Conservation (phyloP, 2,113 vertebrate genomes). For the Pan paniscus region DNA sequence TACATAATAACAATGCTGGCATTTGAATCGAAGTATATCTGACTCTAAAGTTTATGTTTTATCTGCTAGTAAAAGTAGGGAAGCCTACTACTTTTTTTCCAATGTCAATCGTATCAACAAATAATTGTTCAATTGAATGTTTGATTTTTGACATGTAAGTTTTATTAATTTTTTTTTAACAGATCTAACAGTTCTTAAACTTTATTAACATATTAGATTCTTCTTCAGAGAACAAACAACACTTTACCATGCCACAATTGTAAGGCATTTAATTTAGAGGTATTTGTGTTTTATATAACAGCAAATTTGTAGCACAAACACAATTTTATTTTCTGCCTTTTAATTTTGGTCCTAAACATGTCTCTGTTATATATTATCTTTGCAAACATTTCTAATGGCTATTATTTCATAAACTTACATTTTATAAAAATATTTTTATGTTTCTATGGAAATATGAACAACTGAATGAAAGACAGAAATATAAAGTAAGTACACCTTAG, state of each 20-base stretch:
- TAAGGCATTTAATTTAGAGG: not conserved
- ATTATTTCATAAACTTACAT: not conserved
- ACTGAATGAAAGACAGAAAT: conserved; percentile 18
- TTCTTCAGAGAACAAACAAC: not conserved
- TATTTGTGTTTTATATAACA: conserved; percentile 30
- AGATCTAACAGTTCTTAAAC: not conserved
- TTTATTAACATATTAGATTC: not conserved
- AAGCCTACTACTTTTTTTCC: not conserved
- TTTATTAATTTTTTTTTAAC: not conserved
- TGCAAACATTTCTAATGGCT: conserved; percentile 4
- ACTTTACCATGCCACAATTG: not conserved
- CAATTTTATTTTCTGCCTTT: not conserved
- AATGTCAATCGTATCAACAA: not conserved
- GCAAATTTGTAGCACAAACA: not conserved
- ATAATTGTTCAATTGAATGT: not conserved
- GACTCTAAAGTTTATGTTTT: conserved; percentile 3
- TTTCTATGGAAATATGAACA: not conserved
- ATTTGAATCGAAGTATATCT: conserved; percentile 23
- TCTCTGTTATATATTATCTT: not conserved
- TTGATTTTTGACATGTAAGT: not conserved
- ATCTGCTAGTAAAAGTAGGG: not conserved
- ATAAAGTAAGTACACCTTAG: not conserved
- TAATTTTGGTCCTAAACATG: conserved; percentile 21
- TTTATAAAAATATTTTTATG: conserved; percentile 36
- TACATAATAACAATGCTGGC: not conserved